These are phyloP conservation scores for Zaprionus inermis DNA, from an alignment of 1,140 invertebrate genomes.

Conservation along the genomic window DNA sequence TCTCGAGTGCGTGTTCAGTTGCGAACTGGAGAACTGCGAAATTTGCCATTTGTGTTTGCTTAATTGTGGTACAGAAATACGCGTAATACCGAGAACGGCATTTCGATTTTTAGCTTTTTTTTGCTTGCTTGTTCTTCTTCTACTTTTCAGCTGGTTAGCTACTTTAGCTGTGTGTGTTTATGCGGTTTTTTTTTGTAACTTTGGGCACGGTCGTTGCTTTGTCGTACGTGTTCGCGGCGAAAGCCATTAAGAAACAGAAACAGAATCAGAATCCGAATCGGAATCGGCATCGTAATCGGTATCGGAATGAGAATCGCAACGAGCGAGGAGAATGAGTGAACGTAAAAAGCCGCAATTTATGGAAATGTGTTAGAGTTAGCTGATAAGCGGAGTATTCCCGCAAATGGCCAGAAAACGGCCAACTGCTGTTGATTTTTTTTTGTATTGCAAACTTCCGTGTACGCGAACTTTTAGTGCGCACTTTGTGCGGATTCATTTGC, in stretches of 20 bases:
- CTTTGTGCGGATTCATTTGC: slow-evolving; percentile 36
- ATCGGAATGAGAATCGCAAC: slow-evolving; percentile 33
- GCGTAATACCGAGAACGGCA: slow-evolving; percentile 56
- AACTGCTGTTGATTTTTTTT: slow-evolving; percentile 22
- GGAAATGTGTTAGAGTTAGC: slow-evolving; percentile 41
- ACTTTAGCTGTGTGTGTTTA: slow-evolving; percentile 23
- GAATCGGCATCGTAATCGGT: slow-evolving; percentile 28
- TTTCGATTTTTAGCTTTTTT: slow-evolving; percentile 38
- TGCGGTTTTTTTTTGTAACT: slow-evolving; percentile 41
- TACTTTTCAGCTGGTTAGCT: neutral
- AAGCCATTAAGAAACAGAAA: slow-evolving; percentile 35
- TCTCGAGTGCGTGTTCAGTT: slow-evolving; percentile 52
- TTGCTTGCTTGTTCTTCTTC: neutral
- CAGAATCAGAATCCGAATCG: slow-evolving; percentile 32
- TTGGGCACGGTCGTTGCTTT: slow-evolving; percentile 46
- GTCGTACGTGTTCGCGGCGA: slow-evolving; percentile 58
- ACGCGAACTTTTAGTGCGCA: slow-evolving; percentile 15
- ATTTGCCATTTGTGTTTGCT: slow-evolving; percentile 67
- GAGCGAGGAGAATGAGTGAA: slow-evolving; percentile 39
- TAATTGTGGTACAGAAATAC: slow-evolving; percentile 56
- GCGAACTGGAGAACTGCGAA: slow-evolving; percentile 16
- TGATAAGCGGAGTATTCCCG: slow-evolving; percentile 46
- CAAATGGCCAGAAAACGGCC: slow-evolving; percentile 26
- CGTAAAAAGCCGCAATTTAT: slow-evolving; percentile 52
- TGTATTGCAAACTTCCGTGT: slow-evolving; percentile 44